Evolutionary conservation across 2,888 invertebrate genomes (phyloP).

Genomic region (Creontiades dilutus): DNA sequence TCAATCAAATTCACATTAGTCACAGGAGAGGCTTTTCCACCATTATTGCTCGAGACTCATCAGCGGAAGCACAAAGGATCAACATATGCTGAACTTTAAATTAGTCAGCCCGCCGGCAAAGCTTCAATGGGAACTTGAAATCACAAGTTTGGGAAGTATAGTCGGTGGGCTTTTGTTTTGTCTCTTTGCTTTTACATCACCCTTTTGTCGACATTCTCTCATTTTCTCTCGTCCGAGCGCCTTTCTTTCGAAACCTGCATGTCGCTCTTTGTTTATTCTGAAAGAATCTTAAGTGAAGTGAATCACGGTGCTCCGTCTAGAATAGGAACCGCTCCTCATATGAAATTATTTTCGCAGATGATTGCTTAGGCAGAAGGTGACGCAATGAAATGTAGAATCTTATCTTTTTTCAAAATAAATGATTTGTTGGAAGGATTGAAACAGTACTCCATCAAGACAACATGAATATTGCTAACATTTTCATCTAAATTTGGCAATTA

Average conservation of each 20-base stretch:
- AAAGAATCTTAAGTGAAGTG: slow-evolving; percentile 48
- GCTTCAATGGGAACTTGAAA: slow-evolving; percentile 33
- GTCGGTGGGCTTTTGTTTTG: slow-evolving; percentile 53
- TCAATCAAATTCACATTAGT: slow-evolving; percentile 5
- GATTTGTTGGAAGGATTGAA: no score
- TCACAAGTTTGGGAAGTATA: slow-evolving; percentile 19
- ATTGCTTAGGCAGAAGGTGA: slow-evolving; percentile 14
- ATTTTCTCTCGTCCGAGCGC: slow-evolving; percentile 43
- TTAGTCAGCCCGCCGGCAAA: background rate
- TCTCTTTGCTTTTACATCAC: slow-evolving; percentile 60
- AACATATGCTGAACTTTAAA: slow-evolving; percentile 19
- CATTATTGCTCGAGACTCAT: slow-evolving; percentile 33
- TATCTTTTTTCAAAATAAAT: no score
- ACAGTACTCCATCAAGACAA: no score
- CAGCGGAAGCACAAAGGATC: background rate
- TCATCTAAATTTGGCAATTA: no score
- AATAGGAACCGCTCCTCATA: background rate
- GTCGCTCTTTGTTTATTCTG: slow-evolving; percentile 62
- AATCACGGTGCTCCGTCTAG: background rate
- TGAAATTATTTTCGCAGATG: slow-evolving; percentile 44
- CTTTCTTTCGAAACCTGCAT: slow-evolving; percentile 41
- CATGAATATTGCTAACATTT: no score
- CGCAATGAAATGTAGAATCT: slow-evolving; percentile 56
- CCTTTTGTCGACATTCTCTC: slow-evolving; percentile 57
- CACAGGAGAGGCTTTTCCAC: background rate